A percentile compares a stretch with the other conserved stretches of the same genome.
Conservation (phyloP, 1,140 invertebrate genomes). For the Aphaenogaster floridana region DNA sequence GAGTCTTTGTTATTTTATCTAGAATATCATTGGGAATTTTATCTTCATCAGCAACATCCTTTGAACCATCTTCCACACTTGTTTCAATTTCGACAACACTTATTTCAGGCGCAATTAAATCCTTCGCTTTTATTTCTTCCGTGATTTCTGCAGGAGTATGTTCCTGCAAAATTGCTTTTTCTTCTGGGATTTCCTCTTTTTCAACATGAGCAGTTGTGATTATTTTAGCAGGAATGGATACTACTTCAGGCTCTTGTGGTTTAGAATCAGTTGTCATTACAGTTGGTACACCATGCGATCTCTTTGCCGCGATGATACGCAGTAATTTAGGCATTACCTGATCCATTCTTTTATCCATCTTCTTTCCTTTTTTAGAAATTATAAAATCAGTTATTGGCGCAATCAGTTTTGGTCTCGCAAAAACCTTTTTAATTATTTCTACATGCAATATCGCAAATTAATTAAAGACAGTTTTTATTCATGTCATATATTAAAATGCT, state of each 20-base stretch:
- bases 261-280: neutral
- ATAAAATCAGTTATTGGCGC: neutral
- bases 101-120: neutral
- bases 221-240: neutral
- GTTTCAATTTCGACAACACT: neutral
- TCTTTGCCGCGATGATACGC: neutral
- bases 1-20: neutral
- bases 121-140: neutral
- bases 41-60: neutral
- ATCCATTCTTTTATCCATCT: neutral
- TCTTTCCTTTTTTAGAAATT: neutral
- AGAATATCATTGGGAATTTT: slow-evolving; percentile 15
- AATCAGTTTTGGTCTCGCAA: neutral
- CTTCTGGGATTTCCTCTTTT: neutral
- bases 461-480: neutral
- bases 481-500: neutral
- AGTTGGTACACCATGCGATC: neutral
- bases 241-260: neutral
- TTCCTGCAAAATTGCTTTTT: neutral
- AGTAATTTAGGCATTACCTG: slow-evolving; percentile 23
- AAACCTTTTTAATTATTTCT: neutral
- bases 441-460: neutral
- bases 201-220: neutral
- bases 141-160: neutral
- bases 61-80: neutral